Percentiles rank a stretch among this genome's conserved stretches.
These are phyloP conservation scores for Gorsachius goisagi DNA, from an alignment of 2,113 vertebrate genomes.

Conservation along the genomic window DNA sequence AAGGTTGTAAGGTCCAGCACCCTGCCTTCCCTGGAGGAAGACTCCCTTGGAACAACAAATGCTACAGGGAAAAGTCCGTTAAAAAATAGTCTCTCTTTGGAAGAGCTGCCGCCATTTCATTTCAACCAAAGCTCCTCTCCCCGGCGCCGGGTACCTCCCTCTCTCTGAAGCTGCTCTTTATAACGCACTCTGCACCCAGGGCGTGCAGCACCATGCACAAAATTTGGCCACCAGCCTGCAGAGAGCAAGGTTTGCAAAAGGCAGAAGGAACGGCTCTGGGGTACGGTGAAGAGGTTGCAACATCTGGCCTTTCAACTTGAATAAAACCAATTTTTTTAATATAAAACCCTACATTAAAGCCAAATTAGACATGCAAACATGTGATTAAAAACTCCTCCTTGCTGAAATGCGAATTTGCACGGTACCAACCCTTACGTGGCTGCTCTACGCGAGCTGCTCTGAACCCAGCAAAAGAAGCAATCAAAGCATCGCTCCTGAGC, in stretches of 20 bases:
- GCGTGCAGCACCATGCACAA: background rate
- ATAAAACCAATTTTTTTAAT: background rate
- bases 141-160: background rate
- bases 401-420: background rate
- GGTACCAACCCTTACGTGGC: rapidly evolving
- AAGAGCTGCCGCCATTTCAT: background rate
- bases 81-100: background rate
- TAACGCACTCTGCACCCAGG: background rate
- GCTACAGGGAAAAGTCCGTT: rapidly evolving
- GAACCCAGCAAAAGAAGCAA: background rate
- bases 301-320: background rate
- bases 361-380: background rate
- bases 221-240: background rate
- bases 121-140: background rate
- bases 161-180: background rate
- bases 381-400: background rate
- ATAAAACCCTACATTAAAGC: background rate
- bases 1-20: background rate
- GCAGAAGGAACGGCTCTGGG: background rate
- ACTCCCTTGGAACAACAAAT: rapidly evolving
- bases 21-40: background rate
- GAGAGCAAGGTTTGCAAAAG: background rate
- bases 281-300: background rate
- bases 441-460: background rate
- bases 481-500: background rate